Conservation (phyloP, 2,797 vertebrate species). For the Oreortyx pictus region DNA sequence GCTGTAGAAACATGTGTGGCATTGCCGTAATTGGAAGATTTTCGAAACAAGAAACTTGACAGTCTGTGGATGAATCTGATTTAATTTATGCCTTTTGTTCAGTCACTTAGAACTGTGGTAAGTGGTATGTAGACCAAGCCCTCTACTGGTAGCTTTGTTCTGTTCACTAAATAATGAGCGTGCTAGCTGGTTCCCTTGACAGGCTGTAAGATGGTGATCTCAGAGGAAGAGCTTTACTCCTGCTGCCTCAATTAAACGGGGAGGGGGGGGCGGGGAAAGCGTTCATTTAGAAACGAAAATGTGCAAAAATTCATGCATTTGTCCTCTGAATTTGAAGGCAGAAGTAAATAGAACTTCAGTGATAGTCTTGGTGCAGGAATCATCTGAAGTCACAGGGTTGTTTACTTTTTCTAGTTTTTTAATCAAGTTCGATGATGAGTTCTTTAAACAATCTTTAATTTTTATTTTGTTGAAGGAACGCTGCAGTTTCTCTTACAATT, state of each 20-base stretch:
- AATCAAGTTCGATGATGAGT: neutral
- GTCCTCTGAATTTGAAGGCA: neutral
- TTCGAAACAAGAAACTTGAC: neutral
- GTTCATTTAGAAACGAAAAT: neutral
- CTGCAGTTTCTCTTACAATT: neutral
- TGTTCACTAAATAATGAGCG: neutral
- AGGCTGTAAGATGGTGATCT: neutral
- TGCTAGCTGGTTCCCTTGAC: neutral
- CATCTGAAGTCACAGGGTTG: neutral
- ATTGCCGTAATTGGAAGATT: neutral
- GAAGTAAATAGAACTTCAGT: neutral
- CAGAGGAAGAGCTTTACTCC: neutral
- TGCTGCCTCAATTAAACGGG: neutral
- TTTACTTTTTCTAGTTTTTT: neutral
- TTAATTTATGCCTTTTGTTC: neutral
- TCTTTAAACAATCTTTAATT: neutral
- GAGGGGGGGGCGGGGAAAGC: too few relatives aligned
- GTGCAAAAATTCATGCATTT: neutral
- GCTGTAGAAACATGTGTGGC: neutral
- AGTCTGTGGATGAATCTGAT: neutral
- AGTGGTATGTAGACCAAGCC: neutral
- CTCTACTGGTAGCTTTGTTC: conserved; percentile 32
- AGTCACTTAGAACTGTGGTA: neutral
- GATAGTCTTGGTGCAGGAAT: neutral
- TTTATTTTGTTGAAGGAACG: neutral